These are phyloP conservation scores for Raphicerus campestris DNA, from an alignment of 2,113 vertebrate species.

Conservation along the genomic window DNA sequence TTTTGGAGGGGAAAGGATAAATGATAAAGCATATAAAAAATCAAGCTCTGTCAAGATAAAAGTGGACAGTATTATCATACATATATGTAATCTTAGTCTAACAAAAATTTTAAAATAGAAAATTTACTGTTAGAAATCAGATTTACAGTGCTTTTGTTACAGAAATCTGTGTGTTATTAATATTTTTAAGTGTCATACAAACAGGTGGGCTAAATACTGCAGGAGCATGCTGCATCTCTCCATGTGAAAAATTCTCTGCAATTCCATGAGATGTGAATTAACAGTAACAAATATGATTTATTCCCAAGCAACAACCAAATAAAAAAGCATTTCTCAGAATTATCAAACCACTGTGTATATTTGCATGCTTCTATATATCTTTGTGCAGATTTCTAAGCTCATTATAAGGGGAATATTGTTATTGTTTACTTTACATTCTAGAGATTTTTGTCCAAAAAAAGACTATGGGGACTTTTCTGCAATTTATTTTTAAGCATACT, in stretches of 20 bases:
- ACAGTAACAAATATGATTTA: not conserved
- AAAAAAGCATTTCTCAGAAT: not conserved
- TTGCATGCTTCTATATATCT: not conserved
- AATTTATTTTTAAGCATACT: not conserved
- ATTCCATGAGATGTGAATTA: not conserved
- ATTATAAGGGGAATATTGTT: not conserved
- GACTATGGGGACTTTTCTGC: not conserved
- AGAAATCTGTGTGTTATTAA: not conserved
- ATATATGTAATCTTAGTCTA: not conserved
- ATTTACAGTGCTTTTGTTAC: not conserved
- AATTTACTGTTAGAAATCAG: not conserved
- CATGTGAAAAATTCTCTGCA: not conserved
- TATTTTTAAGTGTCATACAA: not conserved
- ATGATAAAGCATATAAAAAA: not conserved
- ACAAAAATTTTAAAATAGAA: constrained; percentile 1
- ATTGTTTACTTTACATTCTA: not conserved
- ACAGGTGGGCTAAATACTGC: not conserved
- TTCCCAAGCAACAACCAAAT: not conserved
- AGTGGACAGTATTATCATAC: not conserved
- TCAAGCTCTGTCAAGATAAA: not conserved
- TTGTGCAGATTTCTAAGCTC: not conserved
- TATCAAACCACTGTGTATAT: not conserved
- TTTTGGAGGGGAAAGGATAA: not conserved
- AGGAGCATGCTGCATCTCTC: not conserved
- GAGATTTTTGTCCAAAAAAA: not conserved